phyloP scores from a whole-genome alignment of 2,113 vertebrate species.

The Rhineura floridana region DNA sequence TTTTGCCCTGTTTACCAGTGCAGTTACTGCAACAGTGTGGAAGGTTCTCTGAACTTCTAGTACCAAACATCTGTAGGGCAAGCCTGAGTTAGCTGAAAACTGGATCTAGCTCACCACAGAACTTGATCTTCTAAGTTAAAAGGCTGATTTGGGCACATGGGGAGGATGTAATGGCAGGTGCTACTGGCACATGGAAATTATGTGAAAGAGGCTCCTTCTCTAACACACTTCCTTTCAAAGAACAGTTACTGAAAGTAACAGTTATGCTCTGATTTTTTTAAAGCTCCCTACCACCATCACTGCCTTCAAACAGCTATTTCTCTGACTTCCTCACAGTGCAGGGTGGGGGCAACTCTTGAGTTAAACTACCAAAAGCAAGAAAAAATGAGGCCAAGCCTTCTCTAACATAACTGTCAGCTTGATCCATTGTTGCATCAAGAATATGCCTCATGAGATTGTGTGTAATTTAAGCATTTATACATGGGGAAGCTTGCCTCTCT shows the following conservation, averaged over 20 bases:
- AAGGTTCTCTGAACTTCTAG: background rate
- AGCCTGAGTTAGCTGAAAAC: background rate
- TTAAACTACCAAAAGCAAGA: background rate
- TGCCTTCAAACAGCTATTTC: background rate
- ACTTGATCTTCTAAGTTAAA: background rate
- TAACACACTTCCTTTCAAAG: slow-evolving; percentile 16
- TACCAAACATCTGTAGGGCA: background rate
- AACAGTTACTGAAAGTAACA: slow-evolving; percentile 31
- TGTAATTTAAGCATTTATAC: background rate
- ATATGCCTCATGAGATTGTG: background rate
- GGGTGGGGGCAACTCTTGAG: background rate
- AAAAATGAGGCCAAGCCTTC: background rate
- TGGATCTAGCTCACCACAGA: background rate
- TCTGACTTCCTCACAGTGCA: background rate
- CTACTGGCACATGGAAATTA: background rate
- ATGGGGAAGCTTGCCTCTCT: background rate
- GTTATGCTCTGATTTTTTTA: slow-evolving; percentile 16
- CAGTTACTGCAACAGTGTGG: background rate
- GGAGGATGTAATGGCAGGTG: background rate
- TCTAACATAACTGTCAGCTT: background rate
- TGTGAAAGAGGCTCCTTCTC: background rate
- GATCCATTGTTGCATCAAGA: background rate
- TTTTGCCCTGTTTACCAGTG: too few relatives aligned
- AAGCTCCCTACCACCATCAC: background rate
- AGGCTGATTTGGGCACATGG: background rate